A percentile compares a stretch with the other conserved stretches of the same genome.
These are phyloP conservation scores for Stenchaetothrips biformis DNA, from an alignment of 2,888 invertebrate genomes.

Conservation along the genomic window DNA sequence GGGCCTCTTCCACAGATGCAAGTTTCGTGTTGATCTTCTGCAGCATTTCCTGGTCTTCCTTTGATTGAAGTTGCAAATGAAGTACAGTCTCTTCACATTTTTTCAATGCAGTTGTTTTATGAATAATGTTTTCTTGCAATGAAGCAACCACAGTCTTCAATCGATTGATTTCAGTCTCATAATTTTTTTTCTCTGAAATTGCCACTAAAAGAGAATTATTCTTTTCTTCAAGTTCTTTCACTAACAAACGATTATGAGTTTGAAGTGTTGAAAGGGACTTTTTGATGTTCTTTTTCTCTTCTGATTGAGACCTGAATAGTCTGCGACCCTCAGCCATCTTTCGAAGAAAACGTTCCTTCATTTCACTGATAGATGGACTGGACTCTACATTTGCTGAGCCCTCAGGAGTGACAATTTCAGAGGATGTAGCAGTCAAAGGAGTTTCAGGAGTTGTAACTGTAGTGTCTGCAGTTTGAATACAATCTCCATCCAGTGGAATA, in stretches of 20 bases:
- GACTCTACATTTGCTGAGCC: neutral
- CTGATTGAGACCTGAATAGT: neutral
- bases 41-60: neutral
- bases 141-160: conserved; percentile 1
- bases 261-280: neutral
- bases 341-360: neutral
- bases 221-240: neutral
- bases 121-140: neutral
- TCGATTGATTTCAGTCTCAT: neutral
- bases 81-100: neutral
- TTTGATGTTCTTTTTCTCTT: neutral
- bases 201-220: neutral
- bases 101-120: neutral
- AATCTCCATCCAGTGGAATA: neutral
- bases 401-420: neutral
- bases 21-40: neutral
- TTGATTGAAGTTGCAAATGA: neutral
- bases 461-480: conserved; percentile 1
- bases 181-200: neutral
- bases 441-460: neutral
- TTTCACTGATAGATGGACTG: neutral
- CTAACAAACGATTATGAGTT: neutral
- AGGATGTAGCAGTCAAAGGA: neutral
- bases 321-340: neutral
- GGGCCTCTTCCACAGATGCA: neutral